Base-by-base conservation (phyloP, 2,888 invertebrate genomes). In the Pegoplata infirma region DNA sequence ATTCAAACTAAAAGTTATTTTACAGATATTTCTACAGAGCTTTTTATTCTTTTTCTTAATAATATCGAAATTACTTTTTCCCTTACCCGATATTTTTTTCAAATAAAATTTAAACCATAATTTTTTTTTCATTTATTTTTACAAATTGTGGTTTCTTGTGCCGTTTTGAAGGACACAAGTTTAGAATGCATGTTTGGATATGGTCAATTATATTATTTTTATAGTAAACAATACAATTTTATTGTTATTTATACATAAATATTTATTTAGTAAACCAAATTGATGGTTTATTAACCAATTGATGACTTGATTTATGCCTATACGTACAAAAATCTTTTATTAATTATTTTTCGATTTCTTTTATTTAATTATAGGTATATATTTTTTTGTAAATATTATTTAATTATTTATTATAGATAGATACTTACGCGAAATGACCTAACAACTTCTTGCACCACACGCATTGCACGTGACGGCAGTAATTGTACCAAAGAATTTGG, bases 381-480 rank as follows among this genome's bases (percentile, higher is more conserved):
- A 16, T 47, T 61, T 58, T 55, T 44, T 12, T 25, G 28, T 46
- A 64, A 40, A 12, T 40, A n/a, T 5, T n/a, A n/a, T 53, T 72
- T 63, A 49, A 40, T 49, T n/a, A n/a, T n/a, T n/a, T n/a, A n/a
- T n/a, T n/a, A n/a, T n/a, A n/a, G n/a, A 21, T 64, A 84, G 88
- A 21, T 64, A 84, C 89, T 89, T 86, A 89, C 89, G 82, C 89
- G 85, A 64, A 89, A 82, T 72, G 88, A 87, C 63, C 89, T 84
- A 59, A 90, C 89, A 74, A 90, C 89, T 84, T 90, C 89, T 85
- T 89, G 89, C 71, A 90, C 89, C 74, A 89, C 89, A 49, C 89
- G 87, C 90, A 90, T 90, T 32, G 89, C 90, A 14, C 89, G 86
- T 71, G 88, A 89, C 2, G 89, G 89, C 76, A 89, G 82, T 68